phyloP scores from a whole-genome alignment of 2,113 vertebrate genomes.

The Mionectes macconnelli region DNA sequence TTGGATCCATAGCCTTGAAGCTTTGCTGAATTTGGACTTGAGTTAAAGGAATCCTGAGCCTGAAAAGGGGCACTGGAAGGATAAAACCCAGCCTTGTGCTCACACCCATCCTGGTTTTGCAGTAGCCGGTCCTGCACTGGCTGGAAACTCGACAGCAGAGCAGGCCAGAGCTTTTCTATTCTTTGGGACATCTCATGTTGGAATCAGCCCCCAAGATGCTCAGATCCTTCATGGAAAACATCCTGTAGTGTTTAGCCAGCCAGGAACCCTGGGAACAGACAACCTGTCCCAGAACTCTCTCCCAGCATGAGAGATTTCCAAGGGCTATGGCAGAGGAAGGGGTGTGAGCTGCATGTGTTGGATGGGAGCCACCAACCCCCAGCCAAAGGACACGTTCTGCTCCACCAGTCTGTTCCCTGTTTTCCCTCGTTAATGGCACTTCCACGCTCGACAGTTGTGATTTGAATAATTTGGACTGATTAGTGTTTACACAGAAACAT shows the following conservation, averaged over 20 bases:
- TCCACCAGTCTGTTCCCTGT: background rate
- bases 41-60: background rate
- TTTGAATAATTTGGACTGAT: slow-evolving; percentile 53
- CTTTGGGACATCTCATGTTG: background rate
- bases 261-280: background rate
- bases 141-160: background rate
- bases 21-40: background rate
- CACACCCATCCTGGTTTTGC: background rate
- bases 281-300: background rate
- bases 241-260: background rate
- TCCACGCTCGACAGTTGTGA: background rate
- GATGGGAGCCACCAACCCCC: background rate
- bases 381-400: slow-evolving; percentile 37
- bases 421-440: background rate
- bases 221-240: background rate
- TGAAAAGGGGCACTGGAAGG: background rate
- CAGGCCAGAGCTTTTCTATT: background rate
- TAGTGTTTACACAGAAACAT: slow-evolving; percentile 43
- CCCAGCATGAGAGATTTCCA: background rate
- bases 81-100: background rate
- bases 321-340: background rate
- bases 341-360: background rate
- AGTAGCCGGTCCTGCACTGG: background rate
- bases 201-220: background rate
- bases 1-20: background rate